A percentile compares a stretch with the other conserved stretches of the same genome.
Conservation (phyloP, 2,888 invertebrate genomes). For the Cordilura impudica region DNA sequence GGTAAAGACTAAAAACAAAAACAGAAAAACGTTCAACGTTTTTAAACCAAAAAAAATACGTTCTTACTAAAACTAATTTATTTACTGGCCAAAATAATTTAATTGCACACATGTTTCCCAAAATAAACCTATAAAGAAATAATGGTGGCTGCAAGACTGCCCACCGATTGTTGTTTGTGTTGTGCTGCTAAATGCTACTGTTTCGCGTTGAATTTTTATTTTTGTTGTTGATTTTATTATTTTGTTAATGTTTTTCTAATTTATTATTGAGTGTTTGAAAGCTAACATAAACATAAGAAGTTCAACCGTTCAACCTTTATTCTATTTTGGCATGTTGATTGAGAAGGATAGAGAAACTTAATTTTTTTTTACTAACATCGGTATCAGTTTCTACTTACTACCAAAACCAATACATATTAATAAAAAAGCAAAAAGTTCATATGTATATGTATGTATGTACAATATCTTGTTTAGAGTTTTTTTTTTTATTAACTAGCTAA, state of each 20-base stretch:
- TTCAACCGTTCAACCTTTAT: not conserved
- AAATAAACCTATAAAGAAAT: not conserved
- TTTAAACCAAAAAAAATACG: slow-evolving; percentile 10
- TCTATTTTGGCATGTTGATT: not conserved
- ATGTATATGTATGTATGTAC: no score
- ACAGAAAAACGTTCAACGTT: slow-evolving; percentile 13
- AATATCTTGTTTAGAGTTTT: no score
- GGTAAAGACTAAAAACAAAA: slow-evolving; percentile 80
- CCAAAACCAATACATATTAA: no score
- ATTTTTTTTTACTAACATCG: not conserved
- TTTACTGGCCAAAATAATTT: slow-evolving; percentile 7
- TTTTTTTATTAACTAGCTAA: no score
- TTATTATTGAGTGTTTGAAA: slow-evolving; percentile 31
- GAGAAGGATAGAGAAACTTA: not conserved
- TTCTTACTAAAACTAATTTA: slow-evolving; percentile 43
- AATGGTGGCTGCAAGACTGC: slow-evolving; percentile 5
- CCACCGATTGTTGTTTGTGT: not conserved
- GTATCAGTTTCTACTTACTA: no score
- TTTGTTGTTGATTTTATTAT: slow-evolving; percentile 25
- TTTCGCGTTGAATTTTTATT: slow-evolving; percentile 41
- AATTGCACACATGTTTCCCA: slow-evolving; percentile 10
- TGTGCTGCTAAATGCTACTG: slow-evolving; percentile 32
- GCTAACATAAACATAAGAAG: slow-evolving; percentile 37
- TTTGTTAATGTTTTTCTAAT: slow-evolving; percentile 38
- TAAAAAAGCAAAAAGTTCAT: no score